A percentile compares a stretch with the other conserved stretches of the same genome.
Conservation (phyloP, 2,888 invertebrate species). For the Platycheirus rosarum region DNA sequence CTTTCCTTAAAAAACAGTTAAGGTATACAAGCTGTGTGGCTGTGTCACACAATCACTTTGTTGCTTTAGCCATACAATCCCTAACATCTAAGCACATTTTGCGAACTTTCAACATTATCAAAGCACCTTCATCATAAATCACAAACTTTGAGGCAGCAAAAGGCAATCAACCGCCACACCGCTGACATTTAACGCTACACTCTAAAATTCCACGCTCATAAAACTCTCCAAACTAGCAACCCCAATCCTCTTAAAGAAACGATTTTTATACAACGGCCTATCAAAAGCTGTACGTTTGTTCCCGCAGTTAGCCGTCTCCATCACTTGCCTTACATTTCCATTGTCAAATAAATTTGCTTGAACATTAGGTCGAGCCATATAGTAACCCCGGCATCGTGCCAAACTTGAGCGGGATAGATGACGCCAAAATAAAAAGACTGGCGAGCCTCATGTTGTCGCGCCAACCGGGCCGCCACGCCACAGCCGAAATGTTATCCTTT, state of each 20-base stretch:
- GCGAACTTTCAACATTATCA: slow-evolving; percentile 28
- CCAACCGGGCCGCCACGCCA: too few relatives aligned
- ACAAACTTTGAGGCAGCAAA: slow-evolving; percentile 18
- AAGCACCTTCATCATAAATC: slow-evolving; percentile 38
- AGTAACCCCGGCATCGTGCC: slow-evolving; percentile 32
- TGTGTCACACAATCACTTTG: not conserved
- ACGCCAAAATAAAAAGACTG: slow-evolving; percentile 33
- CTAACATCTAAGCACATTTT: slow-evolving; percentile 10
- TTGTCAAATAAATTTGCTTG: slow-evolving; percentile 44
- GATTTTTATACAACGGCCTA: slow-evolving; percentile 39
- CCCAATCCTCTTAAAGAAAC: slow-evolving; percentile 14
- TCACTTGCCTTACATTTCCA: slow-evolving; percentile 9
- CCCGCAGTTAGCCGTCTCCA: slow-evolving; percentile 1
- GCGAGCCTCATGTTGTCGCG: too few relatives aligned
- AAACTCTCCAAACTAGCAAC: slow-evolving; percentile 4
- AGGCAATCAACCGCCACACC: slow-evolving; percentile 30
- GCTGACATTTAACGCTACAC: slow-evolving; percentile 27
- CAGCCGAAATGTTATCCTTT: slow-evolving; percentile 29
- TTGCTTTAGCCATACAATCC: slow-evolving; percentile 19
- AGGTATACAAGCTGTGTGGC: too few relatives aligned
- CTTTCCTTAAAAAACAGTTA: too few relatives aligned
- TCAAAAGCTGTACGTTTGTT: slow-evolving; percentile 27
- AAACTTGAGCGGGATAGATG: slow-evolving; percentile 40
- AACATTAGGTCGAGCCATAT: slow-evolving; percentile 28
- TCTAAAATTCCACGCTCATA: slow-evolving; percentile 3